phyloP scores from a whole-genome alignment of 1,140 invertebrate species.

The Leptestheria dahalacensis region DNA sequence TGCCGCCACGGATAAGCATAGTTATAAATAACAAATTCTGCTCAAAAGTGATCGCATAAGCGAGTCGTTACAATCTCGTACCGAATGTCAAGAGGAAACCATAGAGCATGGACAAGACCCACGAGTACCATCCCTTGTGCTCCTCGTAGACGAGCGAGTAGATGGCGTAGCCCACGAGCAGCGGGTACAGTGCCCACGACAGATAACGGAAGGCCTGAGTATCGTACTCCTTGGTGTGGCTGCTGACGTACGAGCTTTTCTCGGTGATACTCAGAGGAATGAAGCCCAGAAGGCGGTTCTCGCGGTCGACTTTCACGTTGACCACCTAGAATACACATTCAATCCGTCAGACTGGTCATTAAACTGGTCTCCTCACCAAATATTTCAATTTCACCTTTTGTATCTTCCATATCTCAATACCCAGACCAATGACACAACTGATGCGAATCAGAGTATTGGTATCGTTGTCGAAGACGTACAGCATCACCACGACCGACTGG shows the following conservation, averaged over 20 bases:
- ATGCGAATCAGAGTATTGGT: conserved; percentile 90
- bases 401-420: conserved; percentile 99
- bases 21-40: no score
- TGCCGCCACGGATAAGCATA: no score
- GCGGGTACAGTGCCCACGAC: conserved; percentile 87
- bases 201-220: conserved; percentile 90
- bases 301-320: conserved; percentile 63
- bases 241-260: conserved; percentile 93
- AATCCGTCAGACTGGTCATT: not conserved
- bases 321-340: conserved; percentile 37
- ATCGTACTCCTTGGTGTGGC: conserved; percentile 88
- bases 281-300: conserved; percentile 53
- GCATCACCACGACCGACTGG: conserved; percentile 81
- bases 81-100: conserved; percentile 95
- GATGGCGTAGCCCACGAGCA: conserved; percentile 78
- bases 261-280: conserved; percentile 73
- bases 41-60: no score
- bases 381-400: conserved; percentile 54
- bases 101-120: conserved; percentile 82
- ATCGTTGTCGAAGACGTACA: conserved; percentile 97
- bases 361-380: not conserved
- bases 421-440: conserved; percentile 77
- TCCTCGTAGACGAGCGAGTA: conserved; percentile 96
- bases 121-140: conserved; percentile 95
- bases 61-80: conserved; percentile 30